Evolutionary conservation across 2,888 invertebrate genomes (phyloP).

Genomic region (Ischnus inquisitorius): DNA sequence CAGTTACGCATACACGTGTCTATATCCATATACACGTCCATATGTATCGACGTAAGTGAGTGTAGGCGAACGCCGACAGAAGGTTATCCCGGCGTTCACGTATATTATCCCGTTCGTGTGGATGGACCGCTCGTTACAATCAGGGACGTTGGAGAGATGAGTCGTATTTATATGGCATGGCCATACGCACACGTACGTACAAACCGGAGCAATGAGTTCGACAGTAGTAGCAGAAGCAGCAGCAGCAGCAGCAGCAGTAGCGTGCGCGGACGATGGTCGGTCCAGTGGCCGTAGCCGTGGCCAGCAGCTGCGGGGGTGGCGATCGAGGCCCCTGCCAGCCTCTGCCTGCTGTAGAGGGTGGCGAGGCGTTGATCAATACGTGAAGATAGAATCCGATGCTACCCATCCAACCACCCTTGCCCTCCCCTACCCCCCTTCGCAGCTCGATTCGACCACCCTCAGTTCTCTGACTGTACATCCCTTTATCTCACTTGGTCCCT

Average conservation of each 20-base stretch:
- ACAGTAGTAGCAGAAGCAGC: slow-evolving; percentile 31
- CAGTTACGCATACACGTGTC: slow-evolving; percentile 26
- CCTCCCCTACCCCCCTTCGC: slow-evolving; percentile 58
- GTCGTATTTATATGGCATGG: slow-evolving; percentile 63
- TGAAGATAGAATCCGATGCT: slow-evolving; percentile 86
- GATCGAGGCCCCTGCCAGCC: slow-evolving; percentile 77
- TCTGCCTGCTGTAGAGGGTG: slow-evolving; percentile 77
- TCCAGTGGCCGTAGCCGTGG: slow-evolving; percentile 85
- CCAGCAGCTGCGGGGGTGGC: slow-evolving; percentile 82
- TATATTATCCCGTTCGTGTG: slow-evolving; percentile 63
- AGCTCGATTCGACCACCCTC: slow-evolving; percentile 62
- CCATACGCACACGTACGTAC: slow-evolving; percentile 60
- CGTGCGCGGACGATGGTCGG: slow-evolving; percentile 83
- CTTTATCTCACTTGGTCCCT: slow-evolving; percentile 64
- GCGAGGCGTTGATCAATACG: slow-evolving; percentile 86
- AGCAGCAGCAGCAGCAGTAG: slow-evolving; percentile 43
- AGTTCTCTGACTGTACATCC: slow-evolving; percentile 52
- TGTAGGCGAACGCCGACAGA: slow-evolving; percentile 51
- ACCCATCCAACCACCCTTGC: slow-evolving; percentile 79
- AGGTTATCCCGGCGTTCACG: slow-evolving; percentile 58
- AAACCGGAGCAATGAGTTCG: slow-evolving; percentile 58
- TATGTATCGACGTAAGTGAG: slow-evolving; percentile 42
- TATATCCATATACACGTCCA: slow-evolving; percentile 14
- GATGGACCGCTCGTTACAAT: slow-evolving; percentile 71
- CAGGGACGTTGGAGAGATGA: slow-evolving; percentile 70